Evolutionary conservation across 2,888 invertebrate species (phyloP).

Genomic region (Fragum whitleyi): DNA sequence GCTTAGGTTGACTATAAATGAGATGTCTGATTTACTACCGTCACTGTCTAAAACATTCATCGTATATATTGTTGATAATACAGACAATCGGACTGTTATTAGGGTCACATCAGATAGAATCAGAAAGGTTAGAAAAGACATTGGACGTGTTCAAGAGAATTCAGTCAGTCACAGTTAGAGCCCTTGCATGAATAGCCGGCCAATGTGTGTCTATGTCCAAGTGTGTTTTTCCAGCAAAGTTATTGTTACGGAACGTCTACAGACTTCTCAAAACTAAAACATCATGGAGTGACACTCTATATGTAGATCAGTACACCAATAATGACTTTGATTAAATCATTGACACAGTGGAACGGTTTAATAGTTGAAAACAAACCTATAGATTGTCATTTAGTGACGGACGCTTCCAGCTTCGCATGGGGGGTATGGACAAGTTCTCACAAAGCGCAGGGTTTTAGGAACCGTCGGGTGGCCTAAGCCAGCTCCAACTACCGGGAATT

Average conservation of each 20-base stretch:
- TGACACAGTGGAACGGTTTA: not conserved
- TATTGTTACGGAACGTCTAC: constrained; percentile 25
- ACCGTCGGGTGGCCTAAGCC: constrained; percentile 7
- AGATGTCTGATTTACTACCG: constrained; percentile 16
- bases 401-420: constrained; percentile 14
- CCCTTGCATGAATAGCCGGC: constrained; percentile 19
- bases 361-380: not conserved
- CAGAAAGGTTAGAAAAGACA: constrained; percentile 19
- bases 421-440: constrained; percentile 20
- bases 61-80: constrained; percentile 18
- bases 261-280: constrained; percentile 9
- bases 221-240: constrained; percentile 35
- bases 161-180: not conserved
- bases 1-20: constrained; percentile 25
- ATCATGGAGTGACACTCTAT: constrained; percentile 26
- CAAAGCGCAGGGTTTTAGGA: constrained; percentile 30
- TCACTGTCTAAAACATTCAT: not conserved
- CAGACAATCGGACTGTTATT: not conserved
- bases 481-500: constrained; percentile 38
- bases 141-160: constrained; percentile 11
- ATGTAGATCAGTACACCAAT: not conserved
- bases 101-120: not conserved
- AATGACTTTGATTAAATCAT: constrained; percentile 21
- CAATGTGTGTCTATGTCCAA: constrained; percentile 31
- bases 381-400: constrained; percentile 30